These are phyloP conservation scores for Meda fulgida DNA, from an alignment of 2,797 vertebrate species.

Conservation along the genomic window DNA sequence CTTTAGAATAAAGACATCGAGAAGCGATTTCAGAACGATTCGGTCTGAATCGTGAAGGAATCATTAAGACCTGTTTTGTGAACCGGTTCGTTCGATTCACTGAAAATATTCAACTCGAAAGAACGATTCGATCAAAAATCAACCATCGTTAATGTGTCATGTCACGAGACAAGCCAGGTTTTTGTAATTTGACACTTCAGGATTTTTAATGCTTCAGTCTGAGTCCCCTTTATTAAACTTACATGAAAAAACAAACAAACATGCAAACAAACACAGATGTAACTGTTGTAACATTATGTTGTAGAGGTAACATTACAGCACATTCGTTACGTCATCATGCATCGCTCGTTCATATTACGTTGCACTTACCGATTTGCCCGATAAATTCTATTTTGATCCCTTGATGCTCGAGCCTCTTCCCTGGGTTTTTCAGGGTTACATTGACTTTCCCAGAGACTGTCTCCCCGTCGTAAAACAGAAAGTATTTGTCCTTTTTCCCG, in stretches of 20 bases:
- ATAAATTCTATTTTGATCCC: constrained; percentile 99
- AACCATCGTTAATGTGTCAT: constrained; percentile 45
- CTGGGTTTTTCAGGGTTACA: constrained; percentile 92
- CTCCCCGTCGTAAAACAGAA: constrained; percentile 96
- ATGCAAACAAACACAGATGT: background rate
- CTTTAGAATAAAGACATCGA: background rate
- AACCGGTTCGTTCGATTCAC: background rate
- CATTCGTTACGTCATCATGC: background rate
- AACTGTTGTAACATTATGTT: background rate
- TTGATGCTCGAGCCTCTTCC: constrained; percentile 94
- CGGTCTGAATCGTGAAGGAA: background rate
- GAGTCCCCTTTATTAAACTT: background rate
- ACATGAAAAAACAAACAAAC: background rate
- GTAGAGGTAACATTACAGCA: background rate
- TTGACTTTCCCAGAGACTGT: constrained; percentile 96
- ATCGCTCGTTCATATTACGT: background rate
- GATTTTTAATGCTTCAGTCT: background rate
- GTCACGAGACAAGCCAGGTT: constrained; percentile 54
- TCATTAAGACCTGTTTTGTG: background rate
- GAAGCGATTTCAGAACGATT: background rate
- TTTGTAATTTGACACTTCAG: constrained; percentile 16
- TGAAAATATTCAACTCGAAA: background rate
- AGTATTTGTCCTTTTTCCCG: constrained; percentile 97
- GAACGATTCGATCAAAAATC: constrained; percentile 13
- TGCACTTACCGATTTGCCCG: constrained; percentile 91